These are phyloP conservation scores for Vulpes ferrilata DNA, from an alignment of 2,113 vertebrate genomes.

Conservation along the genomic window DNA sequence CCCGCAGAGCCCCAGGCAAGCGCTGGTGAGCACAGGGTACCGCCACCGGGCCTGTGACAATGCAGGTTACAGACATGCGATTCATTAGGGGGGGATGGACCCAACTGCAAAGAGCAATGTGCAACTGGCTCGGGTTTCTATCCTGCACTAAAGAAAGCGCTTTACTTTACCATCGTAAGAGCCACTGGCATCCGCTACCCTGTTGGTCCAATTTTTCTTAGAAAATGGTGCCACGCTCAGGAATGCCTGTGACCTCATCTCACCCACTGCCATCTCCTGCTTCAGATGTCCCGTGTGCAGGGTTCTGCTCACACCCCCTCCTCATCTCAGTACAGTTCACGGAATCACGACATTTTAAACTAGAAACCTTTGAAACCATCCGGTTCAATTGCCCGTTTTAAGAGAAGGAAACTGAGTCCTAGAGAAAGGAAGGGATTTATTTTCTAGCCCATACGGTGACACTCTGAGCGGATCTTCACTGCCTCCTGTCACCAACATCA, in stretches of 20 bases:
- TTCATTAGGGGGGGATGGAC: not conserved
- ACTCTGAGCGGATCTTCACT: not conserved
- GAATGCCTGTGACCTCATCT: not conserved
- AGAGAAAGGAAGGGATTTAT: not conserved
- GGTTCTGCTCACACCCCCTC: not conserved
- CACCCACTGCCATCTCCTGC: not conserved
- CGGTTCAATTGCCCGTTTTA: not conserved
- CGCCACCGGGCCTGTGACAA: no score
- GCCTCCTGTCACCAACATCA: not conserved
- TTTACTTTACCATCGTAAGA: not conserved
- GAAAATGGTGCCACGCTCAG: not conserved
- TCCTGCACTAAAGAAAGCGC: not conserved
- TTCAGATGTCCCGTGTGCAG: not conserved
- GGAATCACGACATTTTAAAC: not conserved
- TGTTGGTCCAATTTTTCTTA: constrained; percentile 14
- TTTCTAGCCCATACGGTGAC: not conserved
- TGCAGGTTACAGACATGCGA: no score
- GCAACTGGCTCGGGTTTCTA: not conserved
- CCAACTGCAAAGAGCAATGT: constrained; percentile 18
- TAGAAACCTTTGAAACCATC: constrained; percentile 22
- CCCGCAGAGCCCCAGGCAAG: no score
- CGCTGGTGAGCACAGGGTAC: no score
- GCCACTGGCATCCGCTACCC: not conserved
- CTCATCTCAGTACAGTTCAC: not conserved
- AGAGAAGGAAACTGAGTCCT: constrained; percentile 16